Percentiles rank a stretch among this genome's conserved stretches.
Conservation (phyloP, 2,113 vertebrate genomes). For the Phrynosoma blainvillii region DNA sequence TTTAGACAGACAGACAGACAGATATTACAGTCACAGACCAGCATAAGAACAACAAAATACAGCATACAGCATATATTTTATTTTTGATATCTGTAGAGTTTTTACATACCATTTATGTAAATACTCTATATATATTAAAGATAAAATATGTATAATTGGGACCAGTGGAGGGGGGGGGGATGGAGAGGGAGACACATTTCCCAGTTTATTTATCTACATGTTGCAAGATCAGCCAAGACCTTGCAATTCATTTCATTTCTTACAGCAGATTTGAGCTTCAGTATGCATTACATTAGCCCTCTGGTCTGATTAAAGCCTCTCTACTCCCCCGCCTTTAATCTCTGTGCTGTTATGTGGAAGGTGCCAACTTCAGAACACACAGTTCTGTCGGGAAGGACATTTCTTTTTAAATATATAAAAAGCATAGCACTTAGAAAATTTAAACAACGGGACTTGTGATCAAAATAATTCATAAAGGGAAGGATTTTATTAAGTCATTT, state of each 20-base stretch:
- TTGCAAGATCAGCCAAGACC: constrained; percentile 54
- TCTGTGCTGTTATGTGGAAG: constrained; percentile 73
- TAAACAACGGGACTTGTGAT: constrained; percentile 81
- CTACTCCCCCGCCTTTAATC: constrained; percentile 66
- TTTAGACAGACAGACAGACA: too few relatives aligned
- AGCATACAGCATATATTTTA: too few relatives aligned
- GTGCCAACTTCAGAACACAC: constrained; percentile 79
- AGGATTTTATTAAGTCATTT: constrained; percentile 84
- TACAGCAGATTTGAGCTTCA: constrained; percentile 56
- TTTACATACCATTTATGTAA: not conserved
- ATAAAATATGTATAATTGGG: constrained; percentile 12
- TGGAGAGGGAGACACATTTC: constrained; percentile 36
- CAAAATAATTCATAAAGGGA: constrained; percentile 86
- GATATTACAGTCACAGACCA: too few relatives aligned
- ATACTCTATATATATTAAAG: not conserved
- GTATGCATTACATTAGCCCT: constrained; percentile 55
- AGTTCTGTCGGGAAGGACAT: constrained; percentile 81
- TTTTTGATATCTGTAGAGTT: too few relatives aligned
- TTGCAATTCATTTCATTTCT: constrained; percentile 60
- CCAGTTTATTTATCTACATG: constrained; percentile 46
- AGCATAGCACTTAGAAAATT: constrained; percentile 76
- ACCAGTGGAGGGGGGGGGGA: not conserved
- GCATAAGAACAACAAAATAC: too few relatives aligned
- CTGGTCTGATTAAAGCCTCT: constrained; percentile 64
- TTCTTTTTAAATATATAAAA: constrained; percentile 63